These are phyloP conservation scores for Monoplex corrugatus DNA, from an alignment of 2,888 invertebrate species.

Conservation along the genomic window DNA sequence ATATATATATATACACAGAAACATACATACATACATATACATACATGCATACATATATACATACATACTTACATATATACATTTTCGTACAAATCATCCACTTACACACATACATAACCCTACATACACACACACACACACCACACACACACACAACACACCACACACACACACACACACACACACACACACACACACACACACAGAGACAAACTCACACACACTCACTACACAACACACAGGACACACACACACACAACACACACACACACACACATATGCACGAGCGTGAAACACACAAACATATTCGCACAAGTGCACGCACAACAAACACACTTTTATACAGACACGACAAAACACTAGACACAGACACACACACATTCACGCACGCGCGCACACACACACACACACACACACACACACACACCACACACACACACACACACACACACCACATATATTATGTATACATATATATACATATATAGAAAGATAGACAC, in stretches of 20 bases:
- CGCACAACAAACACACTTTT: not conserved
- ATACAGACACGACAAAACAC: too few relatives aligned
- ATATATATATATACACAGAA: too few relatives aligned
- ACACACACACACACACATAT: constrained; percentile 19
- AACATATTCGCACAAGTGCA: not conserved
- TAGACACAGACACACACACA: too few relatives aligned
- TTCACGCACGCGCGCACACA: not conserved
- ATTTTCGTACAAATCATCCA: not conserved
- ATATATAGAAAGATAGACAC: not conserved
- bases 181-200: constrained; percentile 11
- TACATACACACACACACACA: constrained; percentile 25
- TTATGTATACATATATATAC: not conserved
- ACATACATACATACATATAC: not conserved
- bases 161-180: not conserved
- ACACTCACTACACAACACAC: constrained; percentile 4
- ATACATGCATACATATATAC: not conserved
- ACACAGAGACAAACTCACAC: not conserved
- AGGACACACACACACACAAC: not conserved
- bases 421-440: not conserved
- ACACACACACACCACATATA: not conserved
- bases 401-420: not conserved
- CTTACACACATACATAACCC: not conserved
- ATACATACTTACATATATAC: not conserved
- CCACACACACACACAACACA: constrained; percentile 33
- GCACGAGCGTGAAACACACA: not conserved